A percentile compares a stretch with the other conserved stretches of the same genome.
Conservation (phyloP, 2,797 vertebrate species). For the Neosilurus mollespiculum region DNA sequence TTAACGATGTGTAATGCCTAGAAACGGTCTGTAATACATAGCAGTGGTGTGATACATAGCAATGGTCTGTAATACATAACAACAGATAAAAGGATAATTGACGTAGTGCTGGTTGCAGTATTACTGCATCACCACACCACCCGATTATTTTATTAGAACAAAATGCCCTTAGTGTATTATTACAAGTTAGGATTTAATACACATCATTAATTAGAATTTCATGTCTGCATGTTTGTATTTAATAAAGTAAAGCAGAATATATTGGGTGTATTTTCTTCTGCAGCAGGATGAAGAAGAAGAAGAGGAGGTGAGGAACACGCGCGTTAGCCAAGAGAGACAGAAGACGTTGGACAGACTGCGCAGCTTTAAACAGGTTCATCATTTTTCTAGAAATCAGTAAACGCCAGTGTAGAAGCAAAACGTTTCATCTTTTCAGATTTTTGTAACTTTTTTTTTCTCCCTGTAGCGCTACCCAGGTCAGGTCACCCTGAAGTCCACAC, state of each 20-base stretch:
- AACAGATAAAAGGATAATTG: background rate
- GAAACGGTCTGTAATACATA: no score
- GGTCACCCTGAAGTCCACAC: slow-evolving; percentile 90
- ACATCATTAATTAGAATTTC: background rate
- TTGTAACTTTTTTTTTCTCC: slow-evolving; percentile 16
- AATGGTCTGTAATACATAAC: no score
- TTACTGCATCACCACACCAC: background rate
- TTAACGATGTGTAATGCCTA: no score
- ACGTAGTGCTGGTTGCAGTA: background rate
- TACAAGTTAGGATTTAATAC: no score
- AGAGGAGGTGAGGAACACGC: slow-evolving; percentile 79
- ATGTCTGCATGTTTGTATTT: background rate
- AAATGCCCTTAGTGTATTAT: no score
- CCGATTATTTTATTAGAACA: no score
- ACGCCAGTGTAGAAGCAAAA: background rate
- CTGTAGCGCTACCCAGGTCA: slow-evolving; percentile 89
- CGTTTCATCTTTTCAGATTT: background rate
- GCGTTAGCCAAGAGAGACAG: slow-evolving; percentile 91
- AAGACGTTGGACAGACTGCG: slow-evolving; percentile 91
- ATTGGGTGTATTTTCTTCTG: slow-evolving; percentile 38
- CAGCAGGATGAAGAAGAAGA: slow-evolving; percentile 79
- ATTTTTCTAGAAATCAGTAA: background rate
- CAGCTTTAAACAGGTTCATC: slow-evolving; percentile 89
- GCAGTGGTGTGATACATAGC: no score
- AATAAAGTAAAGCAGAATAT: background rate